phyloP scores from a whole-genome alignment of 2,888 invertebrate species.

The Ctena decussata region DNA sequence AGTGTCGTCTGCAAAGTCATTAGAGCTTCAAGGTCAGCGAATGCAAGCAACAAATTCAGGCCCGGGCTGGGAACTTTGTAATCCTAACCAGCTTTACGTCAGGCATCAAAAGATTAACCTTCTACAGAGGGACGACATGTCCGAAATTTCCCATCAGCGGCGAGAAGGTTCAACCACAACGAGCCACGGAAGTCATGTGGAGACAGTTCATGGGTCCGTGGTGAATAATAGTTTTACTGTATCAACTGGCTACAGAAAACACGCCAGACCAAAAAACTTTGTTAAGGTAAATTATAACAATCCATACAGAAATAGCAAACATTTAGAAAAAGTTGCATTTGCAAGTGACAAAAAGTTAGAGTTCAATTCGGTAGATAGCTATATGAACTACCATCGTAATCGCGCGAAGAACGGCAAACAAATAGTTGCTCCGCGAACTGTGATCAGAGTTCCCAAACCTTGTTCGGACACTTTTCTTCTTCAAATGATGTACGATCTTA shows the following conservation, averaged over 20 bases:
- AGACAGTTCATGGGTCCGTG: constrained; percentile 55
- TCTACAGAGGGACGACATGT: constrained; percentile 37
- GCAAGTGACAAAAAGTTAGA: constrained; percentile 58
- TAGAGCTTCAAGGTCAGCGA: neutral
- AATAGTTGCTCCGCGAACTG: constrained; percentile 58
- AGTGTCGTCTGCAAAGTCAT: neutral
- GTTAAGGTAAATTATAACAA: constrained; percentile 71
- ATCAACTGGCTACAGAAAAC: constrained; percentile 47
- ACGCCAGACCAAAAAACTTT: constrained; percentile 29
- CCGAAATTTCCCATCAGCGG: constrained; percentile 27
- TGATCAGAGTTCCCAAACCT: constrained; percentile 73
- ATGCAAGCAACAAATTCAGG: neutral
- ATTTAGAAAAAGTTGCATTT: constrained; percentile 65
- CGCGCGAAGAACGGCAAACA: constrained; percentile 57
- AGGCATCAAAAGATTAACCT: constrained; percentile 55
- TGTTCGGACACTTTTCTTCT: constrained; percentile 78
- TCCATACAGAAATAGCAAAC: constrained; percentile 73
- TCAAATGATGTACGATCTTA: constrained; percentile 77
- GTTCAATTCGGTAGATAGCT: constrained; percentile 70
- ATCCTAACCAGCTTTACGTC: constrained; percentile 17
- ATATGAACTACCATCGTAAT: constrained; percentile 70
- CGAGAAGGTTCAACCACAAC: constrained; percentile 55
- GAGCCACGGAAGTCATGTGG: constrained; percentile 33
- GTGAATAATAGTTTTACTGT: constrained; percentile 57
- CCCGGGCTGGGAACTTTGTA: constrained; percentile 3